A percentile compares a stretch with the other conserved stretches of the same genome.
phyloP scores from a whole-genome alignment of 2,113 vertebrate species.

The Haplochromis burtoni region DNA sequence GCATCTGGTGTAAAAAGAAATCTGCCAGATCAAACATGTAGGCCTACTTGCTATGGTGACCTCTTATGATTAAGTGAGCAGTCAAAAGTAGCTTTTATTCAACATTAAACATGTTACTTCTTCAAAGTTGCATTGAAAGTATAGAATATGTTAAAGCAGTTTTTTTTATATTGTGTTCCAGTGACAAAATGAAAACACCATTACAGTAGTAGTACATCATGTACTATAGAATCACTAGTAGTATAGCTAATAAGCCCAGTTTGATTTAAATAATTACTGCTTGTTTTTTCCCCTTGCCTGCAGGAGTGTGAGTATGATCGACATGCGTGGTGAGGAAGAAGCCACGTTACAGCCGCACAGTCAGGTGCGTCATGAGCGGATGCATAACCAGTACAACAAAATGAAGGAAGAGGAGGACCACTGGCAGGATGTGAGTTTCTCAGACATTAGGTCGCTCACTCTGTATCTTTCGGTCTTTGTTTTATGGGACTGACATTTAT shows the following conservation, averaged over 20 bases:
- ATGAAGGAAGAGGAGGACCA: constrained; percentile 91
- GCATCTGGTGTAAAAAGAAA: neutral
- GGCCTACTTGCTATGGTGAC: neutral
- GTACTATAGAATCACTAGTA: neutral
- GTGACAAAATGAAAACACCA: neutral
- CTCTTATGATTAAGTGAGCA: neutral
- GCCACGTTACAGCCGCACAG: constrained; percentile 79
- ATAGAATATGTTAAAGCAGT: neutral
- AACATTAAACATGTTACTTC: neutral
- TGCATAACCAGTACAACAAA: constrained; percentile 84
- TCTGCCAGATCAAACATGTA: accelerated
- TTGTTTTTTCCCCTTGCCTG: neutral
- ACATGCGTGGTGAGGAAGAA: constrained; percentile 89
- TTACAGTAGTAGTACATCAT: neutral
- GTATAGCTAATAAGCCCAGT: neutral
- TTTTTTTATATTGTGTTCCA: neutral
- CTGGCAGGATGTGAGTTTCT: constrained; percentile 91
- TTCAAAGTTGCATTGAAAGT: neutral
- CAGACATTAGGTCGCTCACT: accelerated
- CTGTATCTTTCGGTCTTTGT: neutral
- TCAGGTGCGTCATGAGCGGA: constrained; percentile 86
- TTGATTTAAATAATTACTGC: neutral
- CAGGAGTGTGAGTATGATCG: constrained; percentile 94
- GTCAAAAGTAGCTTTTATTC: neutral
- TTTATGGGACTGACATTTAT: neutral